These are phyloP conservation scores for Ennomos erosarius DNA, from an alignment of 2,888 invertebrate genomes.

Conservation along the genomic window DNA sequence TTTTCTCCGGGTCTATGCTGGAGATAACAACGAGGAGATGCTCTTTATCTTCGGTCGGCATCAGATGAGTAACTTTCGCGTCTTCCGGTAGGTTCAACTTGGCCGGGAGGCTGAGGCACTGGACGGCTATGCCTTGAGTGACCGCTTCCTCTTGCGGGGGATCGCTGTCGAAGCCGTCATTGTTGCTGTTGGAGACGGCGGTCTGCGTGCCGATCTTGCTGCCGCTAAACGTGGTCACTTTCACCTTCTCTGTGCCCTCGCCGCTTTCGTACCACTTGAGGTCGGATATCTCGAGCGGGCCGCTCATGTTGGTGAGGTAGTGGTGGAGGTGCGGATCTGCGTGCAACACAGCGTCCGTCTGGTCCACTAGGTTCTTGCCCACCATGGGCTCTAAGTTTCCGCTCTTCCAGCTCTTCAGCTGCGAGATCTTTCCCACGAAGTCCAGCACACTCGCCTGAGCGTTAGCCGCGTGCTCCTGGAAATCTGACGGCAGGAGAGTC, in stretches of 20 bases:
- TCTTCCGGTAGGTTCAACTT: slow-evolving; percentile 77
- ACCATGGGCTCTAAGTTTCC: slow-evolving; percentile 67
- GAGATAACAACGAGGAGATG: slow-evolving; percentile 87
- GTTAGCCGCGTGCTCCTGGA: slow-evolving; percentile 57
- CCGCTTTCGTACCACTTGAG: slow-evolving; percentile 78
- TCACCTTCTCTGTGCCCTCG: slow-evolving; percentile 72
- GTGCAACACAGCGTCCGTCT: slow-evolving; percentile 70
- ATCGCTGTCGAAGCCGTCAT: slow-evolving; percentile 82
- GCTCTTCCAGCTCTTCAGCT: slow-evolving; percentile 77
- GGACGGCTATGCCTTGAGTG: slow-evolving; percentile 81
- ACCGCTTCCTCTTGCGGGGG: slow-evolving; percentile 73
- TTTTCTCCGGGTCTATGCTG: slow-evolving; percentile 64
- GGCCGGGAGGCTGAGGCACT: slow-evolving; percentile 84
- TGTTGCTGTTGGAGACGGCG: slow-evolving; percentile 68
- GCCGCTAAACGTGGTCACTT: slow-evolving; percentile 65
- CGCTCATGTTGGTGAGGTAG: slow-evolving; percentile 71
- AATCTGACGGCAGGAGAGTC: slow-evolving; percentile 66
- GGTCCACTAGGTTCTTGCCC: slow-evolving; percentile 74
- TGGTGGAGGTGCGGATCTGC: slow-evolving; percentile 68
- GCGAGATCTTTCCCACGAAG: slow-evolving; percentile 76
- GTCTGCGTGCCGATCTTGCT: slow-evolving; percentile 72
- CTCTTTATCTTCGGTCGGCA: slow-evolving; percentile 89
- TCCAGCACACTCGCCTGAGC: slow-evolving; percentile 72
- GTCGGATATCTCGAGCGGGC: slow-evolving; percentile 78
- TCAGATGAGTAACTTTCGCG: slow-evolving; percentile 86